These are phyloP conservation scores for Pseudorectes ferrugineus DNA, from an alignment of 2,113 vertebrate genomes.

Conservation along the genomic window DNA sequence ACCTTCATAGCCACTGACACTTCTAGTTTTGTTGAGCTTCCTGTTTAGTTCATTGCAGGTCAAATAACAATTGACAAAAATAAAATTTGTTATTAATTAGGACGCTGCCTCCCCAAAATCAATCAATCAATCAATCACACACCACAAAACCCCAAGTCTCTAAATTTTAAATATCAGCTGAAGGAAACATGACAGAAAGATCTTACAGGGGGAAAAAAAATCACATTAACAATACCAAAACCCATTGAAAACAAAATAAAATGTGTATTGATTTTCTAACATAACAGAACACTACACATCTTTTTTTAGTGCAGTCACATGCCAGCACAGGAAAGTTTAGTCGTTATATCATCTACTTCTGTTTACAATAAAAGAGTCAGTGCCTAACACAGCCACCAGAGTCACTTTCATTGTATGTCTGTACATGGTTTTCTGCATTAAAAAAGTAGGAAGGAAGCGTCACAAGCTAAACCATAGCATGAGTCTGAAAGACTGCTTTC, in stretches of 20 bases:
- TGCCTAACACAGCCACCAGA: background rate
- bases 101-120: fast-evolving
- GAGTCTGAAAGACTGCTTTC: background rate
- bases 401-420: background rate
- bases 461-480: background rate
- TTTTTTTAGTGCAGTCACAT: background rate
- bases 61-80: background rate
- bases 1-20: background rate
- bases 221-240: background rate
- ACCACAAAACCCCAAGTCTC: background rate
- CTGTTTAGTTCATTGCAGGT: background rate
- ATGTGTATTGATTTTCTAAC: background rate
- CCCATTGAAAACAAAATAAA: background rate
- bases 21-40: background rate
- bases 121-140: background rate
- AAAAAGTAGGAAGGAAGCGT: background rate
- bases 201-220: background rate
- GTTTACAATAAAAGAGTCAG: background rate
- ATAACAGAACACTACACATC: fast-evolving
- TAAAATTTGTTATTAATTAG: background rate
- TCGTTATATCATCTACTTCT: background rate
- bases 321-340: background rate
- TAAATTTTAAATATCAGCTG: background rate
- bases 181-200: background rate
- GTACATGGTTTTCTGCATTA: background rate